Base-by-base conservation (phyloP, 2,113 vertebrate species). In the Cebus imitator region DNA sequence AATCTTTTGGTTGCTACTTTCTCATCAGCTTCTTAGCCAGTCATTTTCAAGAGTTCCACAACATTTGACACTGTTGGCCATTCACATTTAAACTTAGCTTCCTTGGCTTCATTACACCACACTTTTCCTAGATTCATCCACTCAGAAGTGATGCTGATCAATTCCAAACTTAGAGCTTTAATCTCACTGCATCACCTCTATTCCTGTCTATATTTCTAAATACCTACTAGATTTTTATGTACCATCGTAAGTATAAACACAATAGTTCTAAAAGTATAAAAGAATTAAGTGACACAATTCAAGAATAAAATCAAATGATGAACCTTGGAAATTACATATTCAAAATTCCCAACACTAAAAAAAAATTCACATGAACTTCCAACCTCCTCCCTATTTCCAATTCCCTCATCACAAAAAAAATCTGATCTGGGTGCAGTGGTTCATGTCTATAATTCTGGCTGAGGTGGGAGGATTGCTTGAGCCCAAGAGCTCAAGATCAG, bases 211-310 rank as follows among this genome's bases (percentile, higher is more conserved):
- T 40, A 87, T 82, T 57, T 94, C 75, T 87, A 91, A 68, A 76
- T 52, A 91, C 11, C 40, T 52, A 94, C 25, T 87, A 91, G 66
- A 96, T 8, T 91, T 55, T 83, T 58, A 76, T n/a, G 17, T 61
- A 30, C 52, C 70, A 91, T 17, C 9, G 8, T 81, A 75, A 57
- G 27, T 75, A 5, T 76, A 93, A 93, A 87, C 30, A 68, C 6
- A 86, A 37, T 10, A 94, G 73, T 48, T 61, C 23, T 85, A 64
- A 93, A 84, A 73, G 43, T 87, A 95, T 52, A 84, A 88, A 94
- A 96, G 23, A 88, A 83, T 61, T 52, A 64, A 83, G 12, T 61
- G 45, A 82, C 86, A 57, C 8, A 90, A 72, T 32, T 86, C 8
- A 93, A 87, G 80, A 96, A 72, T 48, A 85, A 90, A 84, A 80